Evolutionary conservation across 2,113 vertebrate genomes (phyloP), one percentile per base, ranked within the genome.

Genomic region (Propithecus coquereli): DNA sequence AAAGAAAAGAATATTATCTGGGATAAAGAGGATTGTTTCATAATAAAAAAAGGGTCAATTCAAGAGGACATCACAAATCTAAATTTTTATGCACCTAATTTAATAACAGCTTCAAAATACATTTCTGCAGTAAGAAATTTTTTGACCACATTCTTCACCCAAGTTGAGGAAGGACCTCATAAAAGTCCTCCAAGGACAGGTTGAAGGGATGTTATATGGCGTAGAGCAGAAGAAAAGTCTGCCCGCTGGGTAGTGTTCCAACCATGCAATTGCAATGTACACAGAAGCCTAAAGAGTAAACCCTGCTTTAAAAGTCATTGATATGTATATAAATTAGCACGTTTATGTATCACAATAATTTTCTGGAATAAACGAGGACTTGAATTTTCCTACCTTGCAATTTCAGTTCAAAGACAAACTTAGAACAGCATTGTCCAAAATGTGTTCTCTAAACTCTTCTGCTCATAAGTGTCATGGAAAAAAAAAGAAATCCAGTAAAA

Each of bases 401-500:
- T 73, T 61, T 96, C 63, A 87, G 4, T 80, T 92, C 18, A 77
- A 84, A 90, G 76, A 17, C 68, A 80, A 84, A 27, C 13, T 70
- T 74, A 54, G 11, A 57, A 89, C 4, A 88, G 27, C 87, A 23
- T 68, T 80, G 9, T 71, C 45, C 85, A 92, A 91, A 59, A 70
- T 81, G 87, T 57, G 17, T 92, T 87, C 61, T 93, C 54, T 76
- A 86, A 80, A 81, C 0, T 57, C 54, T 81, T 93, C 22, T 90
- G 63, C 79, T 95, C 32, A 57, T 34, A 54, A 68, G 32, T 65
- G 5, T 93, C 79, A 84, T 18, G 11, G 1, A 3, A 59, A 68
- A 92, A 93, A 91, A 57, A 54, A 61, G 34, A 94, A 85, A 68
- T 18, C 30, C 11, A 68, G 70, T 86, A 92, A 96, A 83, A 88